A percentile compares a stretch with the other conserved stretches of the same genome.
Evolutionary conservation across 2,888 invertebrate genomes (phyloP).

Genomic region (Gnatocerus cornutus): DNA sequence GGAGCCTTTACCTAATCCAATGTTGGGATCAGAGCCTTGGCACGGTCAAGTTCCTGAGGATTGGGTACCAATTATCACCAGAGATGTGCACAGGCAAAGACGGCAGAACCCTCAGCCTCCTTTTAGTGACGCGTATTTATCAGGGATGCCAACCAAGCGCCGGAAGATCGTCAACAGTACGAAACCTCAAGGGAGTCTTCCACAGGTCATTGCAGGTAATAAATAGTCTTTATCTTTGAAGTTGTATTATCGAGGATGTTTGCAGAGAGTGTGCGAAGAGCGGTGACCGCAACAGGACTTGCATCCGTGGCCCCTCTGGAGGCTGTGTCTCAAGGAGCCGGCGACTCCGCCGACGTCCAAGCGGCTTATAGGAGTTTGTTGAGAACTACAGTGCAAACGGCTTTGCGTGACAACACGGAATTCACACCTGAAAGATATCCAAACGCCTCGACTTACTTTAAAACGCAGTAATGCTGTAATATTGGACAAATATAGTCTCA

Average conservation of each 20-base stretch:
- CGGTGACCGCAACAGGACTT: conserved; percentile 73
- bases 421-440: conserved; percentile 70
- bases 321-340: conserved; percentile 71
- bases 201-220: conserved; percentile 68
- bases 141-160: conserved; percentile 91
- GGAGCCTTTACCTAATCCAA: conserved; percentile 72
- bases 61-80: conserved; percentile 92
- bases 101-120: conserved; percentile 75
- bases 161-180: conserved; percentile 79
- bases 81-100: conserved; percentile 84
- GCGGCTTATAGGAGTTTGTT: conserved; percentile 73
- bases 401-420: conserved; percentile 71
- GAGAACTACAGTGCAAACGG: conserved; percentile 70
- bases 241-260: conserved; percentile 3
- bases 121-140: conserved; percentile 92
- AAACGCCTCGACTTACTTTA: conserved; percentile 68
- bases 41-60: conserved; percentile 79
- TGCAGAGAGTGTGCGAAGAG: conserved; percentile 68
- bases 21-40: conserved; percentile 76
- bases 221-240: background rate
- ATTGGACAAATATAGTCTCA: conserved; percentile 36
- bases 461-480: conserved; percentile 55
- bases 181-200: conserved; percentile 69
- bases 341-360: conserved; percentile 72
- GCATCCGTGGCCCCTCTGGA: conserved; percentile 70